A percentile compares a stretch with the other conserved stretches of the same genome.
phyloP scores from a whole-genome alignment of 2,888 invertebrate genomes.

The Tenthredo mesomela region DNA sequence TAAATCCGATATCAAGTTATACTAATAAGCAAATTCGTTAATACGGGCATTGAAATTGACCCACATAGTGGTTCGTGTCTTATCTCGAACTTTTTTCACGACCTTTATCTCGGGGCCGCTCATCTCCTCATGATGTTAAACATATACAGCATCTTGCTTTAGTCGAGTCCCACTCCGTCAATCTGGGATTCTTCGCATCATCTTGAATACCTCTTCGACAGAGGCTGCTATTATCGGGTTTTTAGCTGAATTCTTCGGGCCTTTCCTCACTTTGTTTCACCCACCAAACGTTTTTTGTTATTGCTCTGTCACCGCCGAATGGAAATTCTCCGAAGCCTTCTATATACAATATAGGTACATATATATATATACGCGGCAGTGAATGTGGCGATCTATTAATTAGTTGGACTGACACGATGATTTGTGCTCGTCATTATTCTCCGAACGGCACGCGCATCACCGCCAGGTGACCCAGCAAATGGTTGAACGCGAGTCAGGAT shows the following conservation, averaged over 20 bases:
- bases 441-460: constrained; percentile 22
- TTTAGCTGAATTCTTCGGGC: neutral
- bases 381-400: neutral
- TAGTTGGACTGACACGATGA: neutral
- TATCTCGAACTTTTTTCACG: neutral
- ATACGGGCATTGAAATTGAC: constrained; percentile 62
- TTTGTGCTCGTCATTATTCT: constrained; percentile 37
- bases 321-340: neutral
- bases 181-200: neutral
- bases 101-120: neutral
- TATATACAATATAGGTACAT: neutral
- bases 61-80: constrained; percentile 44
- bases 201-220: neutral
- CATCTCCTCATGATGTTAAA: neutral
- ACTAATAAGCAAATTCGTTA: constrained; percentile 62
- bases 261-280: neutral
- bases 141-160: neutral
- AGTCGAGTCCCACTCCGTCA: neutral
- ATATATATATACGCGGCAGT: too few relatives aligned
- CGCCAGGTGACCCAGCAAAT: constrained; percentile 27
- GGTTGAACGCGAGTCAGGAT: constrained; percentile 28
- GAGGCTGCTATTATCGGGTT: neutral
- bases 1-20: constrained; percentile 62
- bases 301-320: neutral
- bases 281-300: neutral